Base-by-base conservation (phyloP, 2,113 vertebrate species). In the Panthera tigris region DNA sequence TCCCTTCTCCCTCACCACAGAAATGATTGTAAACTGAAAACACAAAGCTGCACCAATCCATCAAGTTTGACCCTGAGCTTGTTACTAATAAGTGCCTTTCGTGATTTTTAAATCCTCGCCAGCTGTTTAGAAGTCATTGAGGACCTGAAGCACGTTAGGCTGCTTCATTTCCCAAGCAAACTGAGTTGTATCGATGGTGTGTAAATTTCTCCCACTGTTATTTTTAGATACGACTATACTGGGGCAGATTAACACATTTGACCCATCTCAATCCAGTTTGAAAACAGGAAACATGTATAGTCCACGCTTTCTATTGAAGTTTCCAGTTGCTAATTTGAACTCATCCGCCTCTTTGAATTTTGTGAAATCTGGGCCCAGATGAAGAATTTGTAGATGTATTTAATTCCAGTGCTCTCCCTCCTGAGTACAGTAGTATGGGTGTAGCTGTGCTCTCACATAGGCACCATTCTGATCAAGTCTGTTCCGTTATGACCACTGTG, bases 401-500 rank as follows among this genome's bases (percentile, higher is more conserved):
- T 25, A 52, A 25, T 45, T 12, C 63, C 33, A 29, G 63, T 23
- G 31, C 9, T 36, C 5, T 19, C 29, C 29, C 2, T 0, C 18
- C 29, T 33, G 52, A 52, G 12, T 2, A 4, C 13, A 4, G 1
- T 16, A 4, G 11, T 7, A 1, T 8, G 25, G 25, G 4, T 29
- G 25, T 36, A 3, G 16, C 29, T 18, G 9, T 8, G 23, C 27
- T 61, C 19, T 0, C 7, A 2, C 0, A 1, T 0, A 0, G 3
- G 14, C 29, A 27, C 61, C 33, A 0, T 12, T 23, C 14, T 1
- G 13, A 5, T 12, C 29, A 3, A n/a, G 7, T 13, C 31, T 7
- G 0, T 3, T 13, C 36, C n/a, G 0, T 4, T 27, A 1, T 5
- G 29, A 57, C 29, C 14, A 11, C 45, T 4, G 19, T 3, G 1